Evolutionary conservation across 2,888 invertebrate species (phyloP), one percentile per base, ranked within the genome.

Genomic region (Xanthorhoe spadicearia): DNA sequence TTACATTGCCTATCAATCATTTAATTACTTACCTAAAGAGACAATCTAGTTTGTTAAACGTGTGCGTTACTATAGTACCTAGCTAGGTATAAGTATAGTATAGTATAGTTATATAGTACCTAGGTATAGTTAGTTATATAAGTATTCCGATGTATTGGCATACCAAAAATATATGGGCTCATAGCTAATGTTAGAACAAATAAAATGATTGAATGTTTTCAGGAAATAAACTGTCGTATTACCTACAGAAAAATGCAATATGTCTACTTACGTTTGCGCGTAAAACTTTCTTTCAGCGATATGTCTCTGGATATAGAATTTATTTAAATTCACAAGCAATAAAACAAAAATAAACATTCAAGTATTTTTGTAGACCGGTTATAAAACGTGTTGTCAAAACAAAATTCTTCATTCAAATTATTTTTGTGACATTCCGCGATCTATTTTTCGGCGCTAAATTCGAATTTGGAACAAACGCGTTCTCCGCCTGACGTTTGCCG

Each of bases 401-500:
- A 52, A 43, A 61, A 52, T 54, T 48, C 64, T 72, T 70, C 64
- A 70, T 71, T 72, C 69, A 75, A 74, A 68, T 69, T 17, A 70
- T 70, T 69, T 64, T 61, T 59, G 48, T 55, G 51, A 38, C 61
- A 67, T 71, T 68, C 67, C 76, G 75, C 80, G 79, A 77, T 77
- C 70, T 77, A 72, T 75, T 72, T 65, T 70, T 70, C 60, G 71
- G 74, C 76, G 75, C 68, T 69, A 74, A 75, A 69, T 75, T 73
- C 43, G 66, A 77, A 77, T 68, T 74, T 69, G 50, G 59, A 69
- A 64, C 32, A 28, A 51, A 46, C 85, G 84, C 81, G 83, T 74
- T 80, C 79, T 75, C 83, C 77, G 78, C 76, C 71, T 73, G 80
- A 79, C 83, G 79, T 78, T 77, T 78, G 81, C 74, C 80, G 77